These are phyloP conservation scores for Callithrix jacchus DNA, from an alignment of 2,113 vertebrate genomes.

Conservation along the genomic window DNA sequence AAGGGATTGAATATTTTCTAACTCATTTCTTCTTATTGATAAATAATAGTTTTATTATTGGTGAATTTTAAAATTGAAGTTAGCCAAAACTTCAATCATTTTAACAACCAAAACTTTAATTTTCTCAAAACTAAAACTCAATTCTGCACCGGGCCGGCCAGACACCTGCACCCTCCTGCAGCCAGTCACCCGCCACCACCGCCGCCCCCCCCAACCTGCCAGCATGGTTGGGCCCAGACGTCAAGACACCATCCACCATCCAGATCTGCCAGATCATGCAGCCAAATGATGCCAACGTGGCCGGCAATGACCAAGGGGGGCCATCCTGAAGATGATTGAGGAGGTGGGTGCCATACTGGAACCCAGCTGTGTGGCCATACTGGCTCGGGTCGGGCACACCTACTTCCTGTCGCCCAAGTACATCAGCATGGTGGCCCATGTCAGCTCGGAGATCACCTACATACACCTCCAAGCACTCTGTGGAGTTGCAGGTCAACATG, in stretches of 20 bases:
- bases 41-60: not conserved
- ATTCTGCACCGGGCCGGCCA: too few relatives aligned
- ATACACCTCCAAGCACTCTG: conserved; percentile 94
- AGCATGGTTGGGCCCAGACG: too few relatives aligned
- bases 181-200: too few relatives aligned
- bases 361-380: conserved; percentile 88
- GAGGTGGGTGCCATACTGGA: conserved; percentile 96
- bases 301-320: conserved; percentile 94
- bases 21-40: not conserved
- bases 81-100: not conserved
- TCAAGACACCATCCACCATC: fast-evolving
- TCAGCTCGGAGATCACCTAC: conserved; percentile 93
- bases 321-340: conserved; percentile 97
- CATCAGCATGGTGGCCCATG: conserved; percentile 94
- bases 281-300: conserved; percentile 94
- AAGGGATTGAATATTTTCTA: not conserved
- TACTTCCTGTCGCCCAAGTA: conserved; percentile 94
- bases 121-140: not conserved
- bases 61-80: conserved; percentile 8
- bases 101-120: not conserved
- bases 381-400: conserved; percentile 94
- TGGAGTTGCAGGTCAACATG: conserved; percentile 96
- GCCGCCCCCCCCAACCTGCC: too few relatives aligned
- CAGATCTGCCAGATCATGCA: conserved; percentile 88
- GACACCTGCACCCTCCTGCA: too few relatives aligned